Conservation (phyloP, 64 coral and sea anemone species). For the Dendronephthya gigantea region DNA sequence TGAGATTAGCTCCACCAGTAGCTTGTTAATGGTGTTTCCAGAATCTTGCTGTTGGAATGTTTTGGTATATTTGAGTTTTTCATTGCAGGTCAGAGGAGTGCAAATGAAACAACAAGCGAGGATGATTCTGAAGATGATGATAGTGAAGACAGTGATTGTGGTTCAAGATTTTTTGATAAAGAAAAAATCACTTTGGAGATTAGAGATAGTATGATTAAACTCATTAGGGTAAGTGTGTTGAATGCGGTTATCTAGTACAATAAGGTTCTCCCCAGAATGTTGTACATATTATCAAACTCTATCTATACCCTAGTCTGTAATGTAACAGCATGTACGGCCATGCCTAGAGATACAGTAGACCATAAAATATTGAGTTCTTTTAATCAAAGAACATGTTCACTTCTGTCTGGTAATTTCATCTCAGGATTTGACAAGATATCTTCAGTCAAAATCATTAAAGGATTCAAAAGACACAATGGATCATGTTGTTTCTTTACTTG, state of each 20-base stretch:
- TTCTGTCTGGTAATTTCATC: neutral
- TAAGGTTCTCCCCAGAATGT: no score
- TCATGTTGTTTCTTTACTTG: neutral
- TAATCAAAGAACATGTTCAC: no score
- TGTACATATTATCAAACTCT: no score
- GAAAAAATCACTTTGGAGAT: neutral
- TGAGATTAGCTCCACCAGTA: no score
- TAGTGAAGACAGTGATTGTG: neutral
- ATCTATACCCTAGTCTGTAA: no score
- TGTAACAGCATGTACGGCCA: no score
- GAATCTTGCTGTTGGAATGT: no score
- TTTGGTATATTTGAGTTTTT: neutral
- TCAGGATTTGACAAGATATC: slow-evolving; percentile 9
- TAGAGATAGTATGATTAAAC: neutral
- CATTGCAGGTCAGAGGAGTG: neutral
- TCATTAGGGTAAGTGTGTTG: neutral
- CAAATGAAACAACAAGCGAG: neutral
- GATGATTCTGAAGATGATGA: neutral
- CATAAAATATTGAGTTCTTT: no score
- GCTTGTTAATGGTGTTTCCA: no score
- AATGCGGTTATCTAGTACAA: neutral
- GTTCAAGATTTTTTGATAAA: neutral
- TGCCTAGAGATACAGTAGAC: no score
- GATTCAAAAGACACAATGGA: neutral
- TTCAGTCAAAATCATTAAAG: neutral